Evolutionary conservation across 2,113 vertebrate species (phyloP).

Genomic region (Syrrhaptes paradoxus): DNA sequence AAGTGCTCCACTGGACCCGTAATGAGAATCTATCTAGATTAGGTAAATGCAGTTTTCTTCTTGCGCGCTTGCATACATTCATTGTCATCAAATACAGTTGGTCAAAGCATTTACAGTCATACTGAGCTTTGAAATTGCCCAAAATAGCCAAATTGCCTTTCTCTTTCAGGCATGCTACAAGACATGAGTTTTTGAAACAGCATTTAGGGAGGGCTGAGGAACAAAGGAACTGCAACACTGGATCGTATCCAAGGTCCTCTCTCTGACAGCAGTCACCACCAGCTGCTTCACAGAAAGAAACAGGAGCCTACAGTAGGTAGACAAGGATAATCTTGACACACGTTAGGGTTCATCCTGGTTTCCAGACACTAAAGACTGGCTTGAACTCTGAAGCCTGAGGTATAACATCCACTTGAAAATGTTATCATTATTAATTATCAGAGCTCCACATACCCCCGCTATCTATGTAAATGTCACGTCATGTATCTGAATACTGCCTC

Average conservation of each 20-base stretch:
- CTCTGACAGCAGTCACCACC: slow-evolving; percentile 46
- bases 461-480: not conserved
- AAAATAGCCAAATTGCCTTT: not conserved
- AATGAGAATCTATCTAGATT: not conserved
- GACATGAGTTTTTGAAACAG: not conserved
- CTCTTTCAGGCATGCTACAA: not conserved
- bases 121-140: not conserved
- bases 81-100: not conserved
- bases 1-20: not conserved
- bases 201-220: not conserved
- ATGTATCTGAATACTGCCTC: not conserved
- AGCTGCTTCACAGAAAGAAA: slow-evolving; percentile 52
- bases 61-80: not conserved
- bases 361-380: not conserved
- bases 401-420: not conserved
- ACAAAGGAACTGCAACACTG: slow-evolving; percentile 48
- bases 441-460: not conserved
- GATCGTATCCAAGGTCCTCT: slow-evolving; percentile 46
- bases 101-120: not conserved
- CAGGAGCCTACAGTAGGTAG: slow-evolving; percentile 4
- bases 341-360: not conserved
- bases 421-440: not conserved
- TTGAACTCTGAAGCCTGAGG: not conserved
- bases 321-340: not conserved
- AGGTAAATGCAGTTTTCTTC: not conserved